These are phyloP conservation scores for Batillaria attramentaria DNA, from an alignment of 1,140 invertebrate genomes.

Conservation along the genomic window DNA sequence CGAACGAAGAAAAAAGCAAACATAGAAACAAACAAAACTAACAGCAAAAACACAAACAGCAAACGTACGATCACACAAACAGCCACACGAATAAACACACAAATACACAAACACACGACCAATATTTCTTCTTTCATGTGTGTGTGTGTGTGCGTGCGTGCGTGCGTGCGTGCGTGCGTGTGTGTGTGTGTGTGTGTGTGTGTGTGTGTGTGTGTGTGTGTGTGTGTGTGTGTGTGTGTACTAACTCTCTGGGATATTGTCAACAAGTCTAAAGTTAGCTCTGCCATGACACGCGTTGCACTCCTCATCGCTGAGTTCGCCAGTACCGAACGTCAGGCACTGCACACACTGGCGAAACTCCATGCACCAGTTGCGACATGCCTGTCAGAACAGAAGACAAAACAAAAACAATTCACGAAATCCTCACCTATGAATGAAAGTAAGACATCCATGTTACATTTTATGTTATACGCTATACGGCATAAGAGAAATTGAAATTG, in stretches of 20 bases:
- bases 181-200: slow-evolving; percentile 5
- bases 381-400: background rate
- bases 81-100: background rate
- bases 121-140: background rate
- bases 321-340: background rate
- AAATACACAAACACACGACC: background rate
- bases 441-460: background rate
- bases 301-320: background rate
- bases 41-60: background rate
- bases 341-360: background rate
- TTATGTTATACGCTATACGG: background rate
- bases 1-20: no score
- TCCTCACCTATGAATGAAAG: background rate
- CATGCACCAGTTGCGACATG: background rate
- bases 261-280: no score
- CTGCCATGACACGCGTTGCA: background rate
- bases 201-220: background rate
- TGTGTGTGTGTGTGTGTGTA: background rate
- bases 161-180: slow-evolving; percentile 16
- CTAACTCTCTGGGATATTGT: background rate
- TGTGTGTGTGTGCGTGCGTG: slow-evolving; percentile 15
- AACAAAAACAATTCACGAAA: background rate
- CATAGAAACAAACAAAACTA: no score
- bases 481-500: background rate
- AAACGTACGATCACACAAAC: background rate